Evolutionary conservation across 1,140 invertebrate genomes (phyloP), one percentile per base, ranked within the genome.

Genomic region (Drosophila jambulina): DNA sequence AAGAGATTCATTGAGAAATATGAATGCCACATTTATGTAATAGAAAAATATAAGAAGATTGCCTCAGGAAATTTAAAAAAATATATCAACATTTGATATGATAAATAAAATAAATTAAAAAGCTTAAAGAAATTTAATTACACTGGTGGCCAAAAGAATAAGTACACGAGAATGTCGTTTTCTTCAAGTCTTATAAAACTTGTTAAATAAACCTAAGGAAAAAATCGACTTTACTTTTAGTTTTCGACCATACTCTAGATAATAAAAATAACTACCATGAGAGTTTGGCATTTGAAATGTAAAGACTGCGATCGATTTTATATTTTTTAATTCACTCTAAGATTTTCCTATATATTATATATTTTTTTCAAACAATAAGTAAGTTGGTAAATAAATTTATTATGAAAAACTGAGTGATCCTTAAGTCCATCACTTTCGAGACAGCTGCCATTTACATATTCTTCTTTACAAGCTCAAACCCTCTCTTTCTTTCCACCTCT

Each of bases 381-480:
- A 0, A n/a, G 0, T 19, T 12, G 2, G 5, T 40, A 12, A 1
- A 12, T n/a, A 6, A 2, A 3, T 54, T 54, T 12, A 10, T 13
- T 38, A 6, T 17, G 3, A 38, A 56, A 17, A 21, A 32, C 36
- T 25, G 9, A 29, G 23, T 43, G 19, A 29, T 25, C 12, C 13
- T 25, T 12, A 19, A n/a, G 17, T 42, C 23, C n/a, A 62, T 62
- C 49, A 62, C 7, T 13, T 2, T 17, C 1, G 1, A 7, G 21
- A 15, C 21, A 43, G 3, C 17, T 42, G 8, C 19, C 25, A 32
- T 61, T 61, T 25, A n/a, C 29, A 29, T 61, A 12, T 43, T 17
- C 15, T 60, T 25, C 19, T 62, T 29, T 29, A 58, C 32, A 34
- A 69, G 32, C 25, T 15, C 4, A 32, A 27, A 6, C 40, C 29